Conservation (phyloP, 1,140 invertebrate species). For the Pissodes strobi region DNA sequence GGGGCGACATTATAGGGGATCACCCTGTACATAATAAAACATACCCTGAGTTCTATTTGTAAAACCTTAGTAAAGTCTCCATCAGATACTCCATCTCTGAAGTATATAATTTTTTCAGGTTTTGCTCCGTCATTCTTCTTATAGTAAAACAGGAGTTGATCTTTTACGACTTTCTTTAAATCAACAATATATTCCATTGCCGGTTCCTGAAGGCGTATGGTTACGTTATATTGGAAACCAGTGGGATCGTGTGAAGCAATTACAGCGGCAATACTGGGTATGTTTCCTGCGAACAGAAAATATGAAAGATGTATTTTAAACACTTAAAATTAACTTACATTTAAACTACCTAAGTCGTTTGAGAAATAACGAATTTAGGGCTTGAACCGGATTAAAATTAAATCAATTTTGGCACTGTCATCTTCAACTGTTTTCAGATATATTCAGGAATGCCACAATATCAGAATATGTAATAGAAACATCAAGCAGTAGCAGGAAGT, state of each 20-base stretch:
- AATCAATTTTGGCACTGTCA: too few species aligned
- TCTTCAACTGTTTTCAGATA: too few species aligned
- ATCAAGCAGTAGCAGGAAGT: too few species aligned
- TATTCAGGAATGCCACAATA: too few species aligned
- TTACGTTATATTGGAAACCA: constrained; percentile 70
- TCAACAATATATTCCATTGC: constrained; percentile 73
- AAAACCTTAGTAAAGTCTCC: constrained; percentile 70
- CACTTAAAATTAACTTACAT: too few species aligned
- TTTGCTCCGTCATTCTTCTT: constrained; percentile 49
- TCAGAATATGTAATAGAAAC: too few species aligned
- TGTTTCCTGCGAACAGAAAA: background rate
- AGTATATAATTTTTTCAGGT: constrained; percentile 69
- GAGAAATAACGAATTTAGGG: too few species aligned
- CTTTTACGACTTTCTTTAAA: constrained; percentile 68
- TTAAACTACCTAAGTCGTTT: too few species aligned
- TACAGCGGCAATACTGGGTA: constrained; percentile 75
- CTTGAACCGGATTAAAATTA: too few species aligned
- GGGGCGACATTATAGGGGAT: too few species aligned
- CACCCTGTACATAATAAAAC: too few species aligned
- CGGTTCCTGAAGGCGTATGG: constrained; percentile 66
- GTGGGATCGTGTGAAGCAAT: constrained; percentile 68
- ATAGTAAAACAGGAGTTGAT: constrained; percentile 61
- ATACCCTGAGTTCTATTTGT: background rate
- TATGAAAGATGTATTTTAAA: too few species aligned
- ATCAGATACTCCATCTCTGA: constrained; percentile 82